These are phyloP conservation scores for Fregetta grallaria DNA, from an alignment of 2,113 vertebrate species.

Conservation along the genomic window DNA sequence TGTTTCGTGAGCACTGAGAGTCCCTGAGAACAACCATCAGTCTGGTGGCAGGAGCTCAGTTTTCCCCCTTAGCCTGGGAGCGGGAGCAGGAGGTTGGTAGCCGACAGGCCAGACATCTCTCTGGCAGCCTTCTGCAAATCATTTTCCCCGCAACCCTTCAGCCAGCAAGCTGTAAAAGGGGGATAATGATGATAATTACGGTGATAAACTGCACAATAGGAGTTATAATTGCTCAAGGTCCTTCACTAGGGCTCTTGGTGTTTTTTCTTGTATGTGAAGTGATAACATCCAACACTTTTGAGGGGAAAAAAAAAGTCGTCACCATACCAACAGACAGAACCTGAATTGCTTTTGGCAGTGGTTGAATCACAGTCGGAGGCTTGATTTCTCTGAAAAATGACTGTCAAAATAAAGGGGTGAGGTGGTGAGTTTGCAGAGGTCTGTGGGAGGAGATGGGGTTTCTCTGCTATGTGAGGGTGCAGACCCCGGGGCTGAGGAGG, in stretches of 20 bases:
- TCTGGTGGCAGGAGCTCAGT: neutral
- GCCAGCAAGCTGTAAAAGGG: neutral
- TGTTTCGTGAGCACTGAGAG: neutral
- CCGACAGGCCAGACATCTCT: neutral
- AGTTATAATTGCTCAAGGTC: neutral
- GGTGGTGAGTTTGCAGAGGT: neutral
- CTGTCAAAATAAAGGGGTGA: neutral
- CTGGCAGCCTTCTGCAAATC: neutral
- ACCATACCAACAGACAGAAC: neutral
- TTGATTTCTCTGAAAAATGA: neutral
- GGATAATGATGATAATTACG: neutral
- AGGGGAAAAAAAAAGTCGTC: neutral
- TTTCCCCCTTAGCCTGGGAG: neutral
- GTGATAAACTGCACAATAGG: neutral
- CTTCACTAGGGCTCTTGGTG: neutral
- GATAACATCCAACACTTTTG: neutral
- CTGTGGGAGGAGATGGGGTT: neutral
- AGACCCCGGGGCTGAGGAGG: neutral
- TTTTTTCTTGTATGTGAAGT: neutral
- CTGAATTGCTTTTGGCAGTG: neutral
- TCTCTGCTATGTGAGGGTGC: neutral
- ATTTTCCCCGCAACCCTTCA: neutral
- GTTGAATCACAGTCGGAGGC: neutral
- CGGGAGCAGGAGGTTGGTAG: neutral
- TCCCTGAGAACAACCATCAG: neutral